phyloP scores from a whole-genome alignment of 2,888 invertebrate genomes.

The Lampropteryx suffumata region DNA sequence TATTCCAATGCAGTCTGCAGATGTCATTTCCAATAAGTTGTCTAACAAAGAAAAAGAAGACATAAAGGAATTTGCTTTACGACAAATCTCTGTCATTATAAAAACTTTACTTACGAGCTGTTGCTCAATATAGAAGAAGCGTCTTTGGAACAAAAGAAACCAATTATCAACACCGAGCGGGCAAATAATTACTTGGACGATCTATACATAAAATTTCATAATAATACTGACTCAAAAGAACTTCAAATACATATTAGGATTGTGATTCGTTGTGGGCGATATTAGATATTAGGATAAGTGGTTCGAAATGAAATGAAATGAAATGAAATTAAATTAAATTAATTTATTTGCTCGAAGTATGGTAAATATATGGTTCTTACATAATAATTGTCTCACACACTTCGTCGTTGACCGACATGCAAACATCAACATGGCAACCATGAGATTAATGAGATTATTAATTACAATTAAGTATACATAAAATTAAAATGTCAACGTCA shows the following conservation, averaged over 20 bases:
- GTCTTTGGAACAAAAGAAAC: constrained; percentile 50
- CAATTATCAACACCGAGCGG: constrained; percentile 63
- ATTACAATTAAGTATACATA: too few relatives aligned
- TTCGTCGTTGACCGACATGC: too few relatives aligned
- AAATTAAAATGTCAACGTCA: too few relatives aligned
- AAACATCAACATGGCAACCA: too few relatives aligned
- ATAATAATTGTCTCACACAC: too few relatives aligned
- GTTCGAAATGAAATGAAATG: constrained; percentile 80
- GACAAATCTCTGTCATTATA: constrained; percentile 61
- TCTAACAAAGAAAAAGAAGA: constrained; percentile 52
- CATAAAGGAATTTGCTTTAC: constrained; percentile 61
- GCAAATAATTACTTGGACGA: constrained; percentile 74
- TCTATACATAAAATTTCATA: constrained; percentile 68
- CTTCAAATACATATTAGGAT: constrained; percentile 78
- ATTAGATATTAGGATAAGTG: too few relatives aligned
- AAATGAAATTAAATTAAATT: too few relatives aligned
- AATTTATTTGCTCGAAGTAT: too few relatives aligned
- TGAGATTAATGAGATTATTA: too few relatives aligned
- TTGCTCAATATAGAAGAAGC: constrained; percentile 60
- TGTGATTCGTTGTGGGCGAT: too few relatives aligned
- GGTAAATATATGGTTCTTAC: too few relatives aligned
- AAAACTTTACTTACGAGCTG: constrained; percentile 69
- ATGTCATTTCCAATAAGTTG: constrained; percentile 36
- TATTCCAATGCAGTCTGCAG: constrained; percentile 40
- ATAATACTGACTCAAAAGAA: constrained; percentile 65